Evolutionary conservation across 2,888 invertebrate genomes (phyloP), one percentile per base, ranked within the genome.

Genomic region (Drosophila aldrichi): DNA sequence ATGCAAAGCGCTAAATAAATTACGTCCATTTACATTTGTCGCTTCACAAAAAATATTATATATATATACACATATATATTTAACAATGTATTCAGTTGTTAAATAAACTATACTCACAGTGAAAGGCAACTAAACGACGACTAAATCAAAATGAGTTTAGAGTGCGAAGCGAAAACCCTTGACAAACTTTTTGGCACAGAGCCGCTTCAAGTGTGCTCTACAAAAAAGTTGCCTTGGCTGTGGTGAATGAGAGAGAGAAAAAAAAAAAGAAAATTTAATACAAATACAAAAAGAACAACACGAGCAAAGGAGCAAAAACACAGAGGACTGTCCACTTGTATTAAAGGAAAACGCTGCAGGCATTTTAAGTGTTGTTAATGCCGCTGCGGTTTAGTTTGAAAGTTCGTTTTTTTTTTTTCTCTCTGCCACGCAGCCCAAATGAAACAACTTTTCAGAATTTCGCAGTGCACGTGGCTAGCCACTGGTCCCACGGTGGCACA

Each of bases 351-450:
- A 84, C 87, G 87, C 85, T 78, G 85, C 87, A 87, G 81, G 85
- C 85, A 85, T 85, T 84, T 86, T 86, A 86, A 86, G 85, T 87
- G 85, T 85, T 86, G 85, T 86, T 86, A 86, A 87, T 82, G 87
- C 82, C 70, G 61, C 70, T 77, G 83, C 87, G 89, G 83, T 69
- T 70, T 71, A 79, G 70, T 75, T 70, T 38, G 56, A 84, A 84
- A 84, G 66, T 88, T 88, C 52, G 2, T 12, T 20, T 82, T 71
- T 71, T 55, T 85, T n/a, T n/a, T n/a, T n/a, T n/a, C 29, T 38
- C 38, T 38, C 10, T 34, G 66, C 68, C 48, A 54, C 84, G 64
- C 68, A 72, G 83, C 72, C 54, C 70, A 89, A 89, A 89, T 89
- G 89, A 89, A 84, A 89, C 89, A 89, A 87, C 65, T 70, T 72